phyloP scores from a whole-genome alignment of 2,888 invertebrate genomes.

The Cryptus viduatorius region DNA sequence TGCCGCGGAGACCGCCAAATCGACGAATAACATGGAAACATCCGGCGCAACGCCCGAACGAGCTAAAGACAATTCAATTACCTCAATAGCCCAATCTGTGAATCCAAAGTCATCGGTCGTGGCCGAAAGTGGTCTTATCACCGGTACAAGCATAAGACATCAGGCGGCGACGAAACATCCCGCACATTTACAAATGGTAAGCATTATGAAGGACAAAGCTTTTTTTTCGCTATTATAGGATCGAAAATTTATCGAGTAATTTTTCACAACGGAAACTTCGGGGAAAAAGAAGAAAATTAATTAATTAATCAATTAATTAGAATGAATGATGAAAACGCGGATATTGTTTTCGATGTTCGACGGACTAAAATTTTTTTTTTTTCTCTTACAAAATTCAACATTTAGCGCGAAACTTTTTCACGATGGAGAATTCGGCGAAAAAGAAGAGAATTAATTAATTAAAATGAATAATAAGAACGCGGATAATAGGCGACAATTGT shows the following conservation, averaged over 20 bases:
- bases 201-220: constrained; percentile 46
- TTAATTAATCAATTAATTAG: too few species aligned
- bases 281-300: too few species aligned
- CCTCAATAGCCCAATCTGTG: constrained; percentile 73
- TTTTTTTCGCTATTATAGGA: neutral
- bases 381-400: too few species aligned
- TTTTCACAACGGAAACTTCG: too few species aligned
- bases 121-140: constrained; percentile 69
- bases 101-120: constrained; percentile 68
- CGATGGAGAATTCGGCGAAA: too few species aligned
- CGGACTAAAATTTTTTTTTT: too few species aligned
- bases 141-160: constrained; percentile 71
- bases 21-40: constrained; percentile 72
- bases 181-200: constrained; percentile 72
- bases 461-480: neutral
- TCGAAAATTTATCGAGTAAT: too few species aligned
- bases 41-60: constrained; percentile 76
- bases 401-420: too few species aligned
- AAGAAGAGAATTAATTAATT: too few species aligned
- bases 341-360: neutral
- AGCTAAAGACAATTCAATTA: constrained; percentile 73
- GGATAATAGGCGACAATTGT: neutral
- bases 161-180: constrained; percentile 72
- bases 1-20: constrained; percentile 72
- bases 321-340: neutral